Evolutionary conservation across 2,888 invertebrate genomes (phyloP), one percentile per base, ranked within the genome.

Genomic region (Cordilura impudica): DNA sequence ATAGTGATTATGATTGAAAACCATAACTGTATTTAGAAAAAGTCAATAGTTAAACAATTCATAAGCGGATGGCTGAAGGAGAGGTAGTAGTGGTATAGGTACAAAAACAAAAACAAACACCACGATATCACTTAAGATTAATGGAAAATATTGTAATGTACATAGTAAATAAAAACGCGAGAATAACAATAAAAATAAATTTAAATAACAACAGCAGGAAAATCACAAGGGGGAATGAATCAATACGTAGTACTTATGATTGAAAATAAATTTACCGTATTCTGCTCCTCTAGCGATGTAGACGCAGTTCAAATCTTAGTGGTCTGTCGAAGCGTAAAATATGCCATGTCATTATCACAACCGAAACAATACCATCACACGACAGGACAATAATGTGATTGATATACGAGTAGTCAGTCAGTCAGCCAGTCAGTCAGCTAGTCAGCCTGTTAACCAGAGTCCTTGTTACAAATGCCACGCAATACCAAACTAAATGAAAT

Each of bases 111-210:
- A 65, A 69, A 69, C 63, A 69, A 74, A 71, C 67, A 75, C 74
- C 70, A 51, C 19, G 49, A 66, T 79, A 79, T 79, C 75, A 75
- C 79, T 79, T 79, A 72, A 79, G 79, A 79, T 79, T 79, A 79
- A 79, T 79, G 75, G 63, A 79, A 75, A 79, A 67, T 67, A 67
- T n/a, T 56, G 21, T 43, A 75, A 39, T 26, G 61, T 69, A 54
- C 67, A 61, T n/a, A 39, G n/a, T n/a, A 39, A 39, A 4, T 39
- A 5, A 12, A 35, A 12, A 12, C 35, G 35, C 35, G 35, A 39
- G 10, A 29, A 29, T n/a, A 54, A 54, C 16, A 31, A 54, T 31
- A 79, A 74, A 79, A 79, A 67, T 61, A 69, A 79, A 79, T 67
- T 78, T 78, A 70, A 75, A 75, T 74, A 75, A 71, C 66, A 78